Conservation (phyloP, 1,140 invertebrate species). For the Amyelois transitella region DNA sequence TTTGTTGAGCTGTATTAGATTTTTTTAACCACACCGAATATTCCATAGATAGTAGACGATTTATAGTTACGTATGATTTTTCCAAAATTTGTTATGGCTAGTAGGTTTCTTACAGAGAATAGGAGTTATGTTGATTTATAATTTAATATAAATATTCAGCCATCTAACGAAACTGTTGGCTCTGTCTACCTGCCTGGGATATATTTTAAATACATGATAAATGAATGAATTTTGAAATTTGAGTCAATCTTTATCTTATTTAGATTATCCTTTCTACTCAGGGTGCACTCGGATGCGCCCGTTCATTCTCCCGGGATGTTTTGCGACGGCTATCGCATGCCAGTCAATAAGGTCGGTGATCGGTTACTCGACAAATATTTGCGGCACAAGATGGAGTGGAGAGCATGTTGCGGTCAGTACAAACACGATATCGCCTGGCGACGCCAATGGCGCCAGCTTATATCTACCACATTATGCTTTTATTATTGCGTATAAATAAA, state of each 20-base stretch:
- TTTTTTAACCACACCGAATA: neutral
- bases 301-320: constrained; percentile 16
- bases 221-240: no score
- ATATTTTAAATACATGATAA: no score
- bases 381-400: constrained; percentile 36
- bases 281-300: neutral
- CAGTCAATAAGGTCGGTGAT: constrained; percentile 43
- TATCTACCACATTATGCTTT: neutral
- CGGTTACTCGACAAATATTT: constrained; percentile 54
- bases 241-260: no score
- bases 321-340: constrained; percentile 40
- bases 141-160: no score
- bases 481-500: neutral
- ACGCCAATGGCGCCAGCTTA: neutral
- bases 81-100: no score
- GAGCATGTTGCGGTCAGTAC: constrained; percentile 40
- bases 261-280: neutral
- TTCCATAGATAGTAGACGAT: neutral
- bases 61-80: no score
- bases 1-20: neutral
- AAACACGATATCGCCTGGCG: constrained; percentile 34
- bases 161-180: no score
- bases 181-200: no score
- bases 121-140: no score
- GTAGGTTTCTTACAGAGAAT: no score